A percentile compares a stretch with the other conserved stretches of the same genome.
Conservation (phyloP, 2,113 vertebrate genomes). For the Lasiurus cinereus region DNA sequence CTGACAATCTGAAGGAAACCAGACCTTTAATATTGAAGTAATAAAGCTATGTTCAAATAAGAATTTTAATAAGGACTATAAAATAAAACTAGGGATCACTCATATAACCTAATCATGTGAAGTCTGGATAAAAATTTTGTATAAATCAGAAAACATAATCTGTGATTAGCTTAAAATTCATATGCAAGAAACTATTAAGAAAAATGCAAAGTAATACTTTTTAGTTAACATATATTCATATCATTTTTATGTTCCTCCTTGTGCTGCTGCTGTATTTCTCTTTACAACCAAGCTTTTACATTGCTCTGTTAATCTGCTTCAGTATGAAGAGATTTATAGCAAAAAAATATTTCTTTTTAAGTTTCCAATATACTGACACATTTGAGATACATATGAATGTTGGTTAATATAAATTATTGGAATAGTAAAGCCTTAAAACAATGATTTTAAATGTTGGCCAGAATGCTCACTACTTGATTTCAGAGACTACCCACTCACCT, state of each 20-base stretch:
- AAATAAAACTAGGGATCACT: constrained; percentile 1
- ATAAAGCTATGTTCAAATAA: constrained; percentile 19
- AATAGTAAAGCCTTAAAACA: neutral
- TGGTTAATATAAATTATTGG: neutral
- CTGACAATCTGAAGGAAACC: constrained; percentile 16
- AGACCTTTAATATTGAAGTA: constrained; percentile 13
- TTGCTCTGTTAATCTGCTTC: constrained; percentile 31
- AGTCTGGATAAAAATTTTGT: neutral
- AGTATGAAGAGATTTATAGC: constrained; percentile 6
- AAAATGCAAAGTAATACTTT: constrained; percentile 12
- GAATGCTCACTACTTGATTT: neutral
- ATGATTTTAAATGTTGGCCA: neutral
- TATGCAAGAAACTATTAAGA: constrained; percentile 16
- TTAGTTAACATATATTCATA: neutral
- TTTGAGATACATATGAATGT: neutral
- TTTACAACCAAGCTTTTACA: neutral
- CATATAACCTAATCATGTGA: neutral
- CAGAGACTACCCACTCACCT: neutral
- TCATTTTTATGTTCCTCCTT: neutral
- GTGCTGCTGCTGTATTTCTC: neutral
- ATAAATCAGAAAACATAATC: constrained; percentile 1
- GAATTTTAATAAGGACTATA: constrained; percentile 65
- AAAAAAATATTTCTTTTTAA: constrained; percentile 39
- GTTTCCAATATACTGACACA: neutral
- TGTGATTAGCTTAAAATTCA: neutral